Base-by-base conservation (phyloP, 2,888 invertebrate genomes). In the Trissoscelio sp. region DNA sequence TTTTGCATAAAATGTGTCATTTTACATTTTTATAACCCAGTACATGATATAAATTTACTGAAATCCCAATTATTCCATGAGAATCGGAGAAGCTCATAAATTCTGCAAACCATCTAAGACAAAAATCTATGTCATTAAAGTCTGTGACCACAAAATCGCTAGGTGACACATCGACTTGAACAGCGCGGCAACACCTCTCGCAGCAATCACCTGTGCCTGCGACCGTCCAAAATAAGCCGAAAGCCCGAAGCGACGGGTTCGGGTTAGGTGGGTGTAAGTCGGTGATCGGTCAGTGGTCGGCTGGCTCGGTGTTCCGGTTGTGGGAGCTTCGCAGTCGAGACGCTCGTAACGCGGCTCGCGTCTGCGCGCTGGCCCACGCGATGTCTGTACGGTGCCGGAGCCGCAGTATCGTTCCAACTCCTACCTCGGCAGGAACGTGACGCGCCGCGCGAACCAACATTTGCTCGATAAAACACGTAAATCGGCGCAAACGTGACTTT, bases 321-420 rank as follows among this genome's bases (percentile, higher is more conserved):
- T 46, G 39, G 46, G 69, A 62, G 80, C 70, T 64, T 57, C 57
- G 58, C 39, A 69, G 72, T 77, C 82, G 77, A 77, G 82, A 79
- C 79, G 75, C 82, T 72, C 64, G 62, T 34, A 72, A 62, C 42
- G 24, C 70, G 66, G 69, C 78, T 75, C 74, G 82, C 83, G 83
- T 79, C 83, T 83, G 83, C 83, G 83, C 82, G 81, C 69, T 69
- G 55, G 75, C 51, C 72, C 57, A 37, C 58, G 57, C 69, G 70
- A 69, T 73, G 66, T 53, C 75, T 28, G 70, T 58, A 48, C 55
- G 58, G 39, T 18, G 42, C 66, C 64, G 84, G 84, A 87, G 85
- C 88, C 87, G 88, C 89, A 89, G 89, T 89, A 87, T 86, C 87
- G 87, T 86, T 87, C 86, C 81, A 82, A 87, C 87, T 81, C 79